These are phyloP conservation scores for Tolypeutes matacus DNA, from an alignment of 2,797 vertebrate genomes.

Conservation along the genomic window DNA sequence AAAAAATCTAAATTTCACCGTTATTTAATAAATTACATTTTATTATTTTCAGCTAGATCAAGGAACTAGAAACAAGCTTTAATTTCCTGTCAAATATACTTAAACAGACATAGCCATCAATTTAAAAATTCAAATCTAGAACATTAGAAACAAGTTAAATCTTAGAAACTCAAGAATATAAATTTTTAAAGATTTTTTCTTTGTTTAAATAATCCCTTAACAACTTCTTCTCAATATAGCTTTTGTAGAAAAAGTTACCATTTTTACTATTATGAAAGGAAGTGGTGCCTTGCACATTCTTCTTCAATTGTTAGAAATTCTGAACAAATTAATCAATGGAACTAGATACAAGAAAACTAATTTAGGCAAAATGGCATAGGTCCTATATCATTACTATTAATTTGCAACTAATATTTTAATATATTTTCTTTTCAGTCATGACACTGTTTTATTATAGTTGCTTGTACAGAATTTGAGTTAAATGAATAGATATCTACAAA, in stretches of 20 bases:
- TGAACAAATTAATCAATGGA: background rate
- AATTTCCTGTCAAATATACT: background rate
- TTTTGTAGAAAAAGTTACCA: background rate
- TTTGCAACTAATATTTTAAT: background rate
- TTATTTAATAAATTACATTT: background rate
- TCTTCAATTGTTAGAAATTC: background rate
- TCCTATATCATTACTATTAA: background rate
- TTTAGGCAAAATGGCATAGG: background rate
- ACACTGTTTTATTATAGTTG: background rate
- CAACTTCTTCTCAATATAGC: background rate
- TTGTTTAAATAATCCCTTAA: background rate
- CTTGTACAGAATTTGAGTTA: background rate
- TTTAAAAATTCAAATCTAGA: background rate
- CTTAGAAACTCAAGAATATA: background rate
- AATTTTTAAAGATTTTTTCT: background rate
- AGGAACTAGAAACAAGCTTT: background rate
- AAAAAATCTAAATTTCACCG: background rate
- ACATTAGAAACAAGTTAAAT: constrained; percentile 16
- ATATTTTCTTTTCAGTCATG: background rate
- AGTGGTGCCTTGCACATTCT: background rate
- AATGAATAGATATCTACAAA: background rate
- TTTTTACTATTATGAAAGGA: background rate
- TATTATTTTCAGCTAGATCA: background rate
- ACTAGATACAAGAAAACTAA: background rate
- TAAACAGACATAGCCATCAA: background rate